These are phyloP conservation scores for Morphnarchus princeps DNA, from an alignment of 2,113 vertebrate genomes.

Conservation along the genomic window DNA sequence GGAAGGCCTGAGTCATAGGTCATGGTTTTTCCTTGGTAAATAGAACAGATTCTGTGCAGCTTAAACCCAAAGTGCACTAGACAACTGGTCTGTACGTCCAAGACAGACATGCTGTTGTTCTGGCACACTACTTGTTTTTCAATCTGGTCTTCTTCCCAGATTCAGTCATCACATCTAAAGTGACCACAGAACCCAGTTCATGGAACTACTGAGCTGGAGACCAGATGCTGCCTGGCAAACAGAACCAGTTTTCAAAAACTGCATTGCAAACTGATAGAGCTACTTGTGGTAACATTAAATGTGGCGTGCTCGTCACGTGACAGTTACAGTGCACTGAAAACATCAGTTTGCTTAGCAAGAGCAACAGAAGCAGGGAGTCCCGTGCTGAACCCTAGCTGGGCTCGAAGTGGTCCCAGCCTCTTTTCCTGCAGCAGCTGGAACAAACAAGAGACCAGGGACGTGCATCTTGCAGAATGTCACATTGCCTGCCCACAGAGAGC, in stretches of 20 bases:
- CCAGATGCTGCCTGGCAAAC: slow-evolving; percentile 23
- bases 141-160: slow-evolving; percentile 39
- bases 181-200: neutral
- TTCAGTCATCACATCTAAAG: slow-evolving; percentile 33
- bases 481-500: neutral
- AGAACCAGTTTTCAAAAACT: neutral
- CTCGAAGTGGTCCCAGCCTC: neutral
- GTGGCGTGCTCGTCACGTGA: rapidly evolving
- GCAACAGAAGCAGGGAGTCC: neutral
- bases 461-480: neutral
- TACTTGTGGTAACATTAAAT: rapidly evolving
- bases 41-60: neutral
- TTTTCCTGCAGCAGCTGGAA: slow-evolving; percentile 6
- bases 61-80: neutral
- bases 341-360: neutral
- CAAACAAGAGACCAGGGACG: neutral
- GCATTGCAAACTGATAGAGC: neutral
- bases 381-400: neutral
- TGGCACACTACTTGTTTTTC: slow-evolving; percentile 12
- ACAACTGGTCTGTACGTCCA: slow-evolving; percentile 4
- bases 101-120: neutral
- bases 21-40: slow-evolving; percentile 19
- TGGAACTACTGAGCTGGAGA: slow-evolving; percentile 31
- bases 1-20: slow-evolving; percentile 41
- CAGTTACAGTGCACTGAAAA: neutral